These are phyloP conservation scores for Phanerotoma sp. DNA, from an alignment of 2,888 invertebrate genomes.

Conservation along the genomic window DNA sequence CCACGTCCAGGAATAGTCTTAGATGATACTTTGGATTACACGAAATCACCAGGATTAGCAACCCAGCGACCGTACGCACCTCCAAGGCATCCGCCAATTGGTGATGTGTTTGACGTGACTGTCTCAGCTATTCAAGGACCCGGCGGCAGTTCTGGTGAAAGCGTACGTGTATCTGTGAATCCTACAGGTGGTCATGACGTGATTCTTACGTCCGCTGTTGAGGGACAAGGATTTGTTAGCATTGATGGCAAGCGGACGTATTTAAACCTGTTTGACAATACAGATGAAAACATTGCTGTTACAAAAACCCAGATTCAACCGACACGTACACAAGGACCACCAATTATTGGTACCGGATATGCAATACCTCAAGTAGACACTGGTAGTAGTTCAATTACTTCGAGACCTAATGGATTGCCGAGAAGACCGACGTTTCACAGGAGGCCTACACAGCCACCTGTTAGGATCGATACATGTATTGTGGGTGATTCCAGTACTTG, in stretches of 20 bases:
- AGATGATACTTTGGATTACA: conserved; percentile 66
- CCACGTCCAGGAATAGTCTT: conserved; percentile 84
- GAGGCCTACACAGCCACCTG: conserved; percentile 69
- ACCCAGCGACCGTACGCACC: conserved; percentile 59
- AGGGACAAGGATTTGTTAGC: conserved; percentile 84
- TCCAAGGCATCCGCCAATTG: conserved; percentile 58
- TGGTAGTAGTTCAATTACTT: conserved; percentile 45
- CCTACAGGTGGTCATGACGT: conserved; percentile 62
- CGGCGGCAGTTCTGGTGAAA: conserved; percentile 61
- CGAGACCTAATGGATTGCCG: conserved; percentile 52
- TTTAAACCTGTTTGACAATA: conserved; percentile 77
- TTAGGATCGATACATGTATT: conserved; percentile 89
- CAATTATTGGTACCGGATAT: conserved; percentile 59
- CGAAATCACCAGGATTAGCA: conserved; percentile 55
- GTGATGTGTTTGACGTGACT: conserved; percentile 86
- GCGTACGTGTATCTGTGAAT: conserved; percentile 48
- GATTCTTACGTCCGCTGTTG: conserved; percentile 73
- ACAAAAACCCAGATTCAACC: conserved; percentile 50
- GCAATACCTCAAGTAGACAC: conserved; percentile 67
- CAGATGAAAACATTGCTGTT: conserved; percentile 53
- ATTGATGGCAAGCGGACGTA: conserved; percentile 90
- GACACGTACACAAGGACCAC: conserved; percentile 49
- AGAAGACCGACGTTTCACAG: conserved; percentile 64
- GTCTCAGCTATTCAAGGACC: conserved; percentile 86
- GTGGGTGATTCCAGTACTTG: conserved; percentile 92